A percentile compares a stretch with the other conserved stretches of the same genome.
phyloP scores from a whole-genome alignment of 2,797 vertebrate genomes.

The Tapera naevia region DNA sequence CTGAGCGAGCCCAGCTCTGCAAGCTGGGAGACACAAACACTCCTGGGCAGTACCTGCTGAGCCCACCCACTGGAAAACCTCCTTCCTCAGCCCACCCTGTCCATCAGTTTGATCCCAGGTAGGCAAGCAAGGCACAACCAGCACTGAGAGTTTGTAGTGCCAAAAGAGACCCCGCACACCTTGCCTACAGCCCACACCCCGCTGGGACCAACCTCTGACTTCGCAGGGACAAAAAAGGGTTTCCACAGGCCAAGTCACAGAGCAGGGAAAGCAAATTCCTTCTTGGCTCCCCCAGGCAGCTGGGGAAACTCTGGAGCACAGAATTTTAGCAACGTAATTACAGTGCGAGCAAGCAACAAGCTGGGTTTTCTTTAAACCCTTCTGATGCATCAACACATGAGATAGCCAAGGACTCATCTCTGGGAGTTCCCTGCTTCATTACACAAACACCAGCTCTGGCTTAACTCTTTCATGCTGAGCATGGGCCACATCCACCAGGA shows the following conservation, averaged over 20 bases:
- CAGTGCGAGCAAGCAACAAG: neutral
- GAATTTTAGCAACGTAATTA: constrained; percentile 11
- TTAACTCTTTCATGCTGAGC: neutral
- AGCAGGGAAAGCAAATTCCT: constrained; percentile 15
- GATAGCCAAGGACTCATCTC: constrained; percentile 59
- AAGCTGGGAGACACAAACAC: neutral
- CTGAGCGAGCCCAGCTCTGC: rapidly evolving
- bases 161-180: neutral
- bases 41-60: neutral
- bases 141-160: rapidly evolving
- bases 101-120: rapidly evolving
- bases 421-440: constrained; percentile 64
- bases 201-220: neutral
- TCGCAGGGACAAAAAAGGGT: neutral
- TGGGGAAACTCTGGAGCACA: constrained; percentile 17
- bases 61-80: neutral
- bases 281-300: neutral
- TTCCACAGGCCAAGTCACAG: neutral
- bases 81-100: neutral
- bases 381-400: constrained; percentile 53
- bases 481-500: neutral
- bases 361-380: constrained; percentile 46
- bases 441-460: constrained; percentile 27
- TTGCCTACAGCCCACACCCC: neutral
- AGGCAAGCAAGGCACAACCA: rapidly evolving